phyloP scores from a whole-genome alignment of 2,113 vertebrate species.

The Naja naja region DNA sequence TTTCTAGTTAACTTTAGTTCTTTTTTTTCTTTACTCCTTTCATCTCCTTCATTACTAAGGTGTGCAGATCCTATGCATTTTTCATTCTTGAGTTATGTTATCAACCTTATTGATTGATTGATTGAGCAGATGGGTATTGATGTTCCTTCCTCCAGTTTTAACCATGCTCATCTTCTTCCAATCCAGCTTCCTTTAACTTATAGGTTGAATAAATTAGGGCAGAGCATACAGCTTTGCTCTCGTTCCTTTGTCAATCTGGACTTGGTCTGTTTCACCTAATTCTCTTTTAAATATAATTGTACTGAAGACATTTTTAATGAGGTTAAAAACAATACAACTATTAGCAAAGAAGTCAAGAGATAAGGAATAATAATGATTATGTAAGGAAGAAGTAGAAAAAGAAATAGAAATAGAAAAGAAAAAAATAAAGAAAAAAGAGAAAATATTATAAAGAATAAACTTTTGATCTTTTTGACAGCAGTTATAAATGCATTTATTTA shows the following conservation, averaged over 20 bases:
- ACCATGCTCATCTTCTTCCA: background rate
- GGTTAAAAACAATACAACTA: background rate
- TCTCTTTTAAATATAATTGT: background rate
- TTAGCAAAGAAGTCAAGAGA: background rate
- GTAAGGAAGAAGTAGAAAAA: background rate
- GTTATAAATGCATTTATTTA: background rate
- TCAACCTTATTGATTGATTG: background rate
- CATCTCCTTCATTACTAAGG: background rate
- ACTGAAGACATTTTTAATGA: background rate
- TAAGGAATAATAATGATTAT: background rate
- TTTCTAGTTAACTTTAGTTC: background rate
- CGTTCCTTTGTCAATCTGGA: background rate
- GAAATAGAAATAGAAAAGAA: background rate
- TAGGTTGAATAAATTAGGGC: background rate
- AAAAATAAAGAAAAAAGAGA: background rate
- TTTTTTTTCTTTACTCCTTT: background rate
- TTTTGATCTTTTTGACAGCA: background rate
- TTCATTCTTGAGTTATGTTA: background rate
- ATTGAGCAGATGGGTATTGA: background rate
- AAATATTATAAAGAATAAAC: background rate
- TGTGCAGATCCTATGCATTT: background rate
- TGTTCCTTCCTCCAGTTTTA: background rate
- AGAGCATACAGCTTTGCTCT: background rate
- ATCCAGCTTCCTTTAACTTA: background rate
- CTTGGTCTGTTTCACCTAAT: background rate